Conservation (phyloP, 2,888 invertebrate genomes). For the Synergus laeviventris region DNA sequence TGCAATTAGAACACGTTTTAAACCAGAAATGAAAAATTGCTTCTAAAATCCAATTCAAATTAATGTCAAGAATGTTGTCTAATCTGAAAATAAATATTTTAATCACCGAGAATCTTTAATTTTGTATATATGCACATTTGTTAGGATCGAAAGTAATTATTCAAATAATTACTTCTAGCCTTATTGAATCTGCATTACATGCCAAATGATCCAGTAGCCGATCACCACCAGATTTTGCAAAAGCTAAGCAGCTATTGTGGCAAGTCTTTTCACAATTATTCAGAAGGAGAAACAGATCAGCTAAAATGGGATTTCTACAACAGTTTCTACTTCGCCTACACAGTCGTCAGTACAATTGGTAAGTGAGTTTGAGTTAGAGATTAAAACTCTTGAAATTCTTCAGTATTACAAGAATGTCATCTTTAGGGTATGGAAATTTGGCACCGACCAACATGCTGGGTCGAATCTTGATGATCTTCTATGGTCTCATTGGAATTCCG, state of each 20-base stretch:
- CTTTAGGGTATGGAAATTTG: slow-evolving; percentile 90
- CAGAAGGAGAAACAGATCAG: slow-evolving; percentile 80
- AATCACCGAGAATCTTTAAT: not conserved
- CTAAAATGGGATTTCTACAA: slow-evolving; percentile 93
- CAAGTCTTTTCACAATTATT: slow-evolving; percentile 83
- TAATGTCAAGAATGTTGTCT: not conserved
- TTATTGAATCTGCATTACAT: slow-evolving; percentile 80
- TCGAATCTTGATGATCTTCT: slow-evolving; percentile 91
- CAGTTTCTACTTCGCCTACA: slow-evolving; percentile 93
- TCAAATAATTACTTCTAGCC: slow-evolving; percentile 77
- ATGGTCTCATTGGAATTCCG: slow-evolving; percentile 91
- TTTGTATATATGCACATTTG: not conserved
- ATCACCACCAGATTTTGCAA: slow-evolving; percentile 79
- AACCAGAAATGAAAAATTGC: slow-evolving; percentile 13
- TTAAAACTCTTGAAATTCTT: not conserved
- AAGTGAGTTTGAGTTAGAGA: slow-evolving; percentile 63
- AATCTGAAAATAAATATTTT: not conserved
- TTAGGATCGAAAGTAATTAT: not conserved
- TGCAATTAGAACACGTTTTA: slow-evolving; percentile 6
- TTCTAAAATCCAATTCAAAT: not conserved
- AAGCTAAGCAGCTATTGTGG: slow-evolving; percentile 86
- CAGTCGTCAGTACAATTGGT: slow-evolving; percentile 95
- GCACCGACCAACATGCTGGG: slow-evolving; percentile 89
- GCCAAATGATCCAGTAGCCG: slow-evolving; percentile 77
- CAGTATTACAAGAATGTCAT: not conserved